Conservation (phyloP, 2,113 vertebrate species). For the Lophotis ruficrista region DNA sequence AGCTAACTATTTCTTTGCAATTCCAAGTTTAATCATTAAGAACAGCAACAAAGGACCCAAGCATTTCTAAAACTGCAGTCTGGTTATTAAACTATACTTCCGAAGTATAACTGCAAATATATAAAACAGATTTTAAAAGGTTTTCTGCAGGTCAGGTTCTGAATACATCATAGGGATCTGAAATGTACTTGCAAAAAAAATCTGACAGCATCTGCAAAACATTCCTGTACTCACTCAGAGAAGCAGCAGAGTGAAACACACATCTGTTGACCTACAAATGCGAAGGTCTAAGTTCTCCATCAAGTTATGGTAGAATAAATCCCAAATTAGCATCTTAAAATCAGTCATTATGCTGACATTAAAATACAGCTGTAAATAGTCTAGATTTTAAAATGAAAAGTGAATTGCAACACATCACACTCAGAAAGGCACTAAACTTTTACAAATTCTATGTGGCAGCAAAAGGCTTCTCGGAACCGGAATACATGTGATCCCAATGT, state of each 20-base stretch:
- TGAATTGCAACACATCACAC: neutral
- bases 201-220: neutral
- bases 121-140: neutral
- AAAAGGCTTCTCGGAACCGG: neutral
- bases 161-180: neutral
- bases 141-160: neutral
- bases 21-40: neutral
- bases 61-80: neutral
- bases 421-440: conserved; percentile 10
- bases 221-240: neutral
- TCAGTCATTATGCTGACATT: neutral
- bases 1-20: neutral
- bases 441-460: neutral
- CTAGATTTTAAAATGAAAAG: neutral
- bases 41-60: neutral
- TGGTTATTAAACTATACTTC: neutral
- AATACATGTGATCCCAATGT: neutral
- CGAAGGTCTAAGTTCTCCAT: neutral
- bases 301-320: neutral
- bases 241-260: conserved; percentile 4
- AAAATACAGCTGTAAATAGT: neutral
- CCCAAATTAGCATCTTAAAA: conserved; percentile 11
- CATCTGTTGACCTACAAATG: conserved; percentile 38
- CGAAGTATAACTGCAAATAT: neutral
- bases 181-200: neutral